These are phyloP conservation scores for Sipha maydis DNA, from an alignment of 2,888 invertebrate species.

Conservation along the genomic window DNA sequence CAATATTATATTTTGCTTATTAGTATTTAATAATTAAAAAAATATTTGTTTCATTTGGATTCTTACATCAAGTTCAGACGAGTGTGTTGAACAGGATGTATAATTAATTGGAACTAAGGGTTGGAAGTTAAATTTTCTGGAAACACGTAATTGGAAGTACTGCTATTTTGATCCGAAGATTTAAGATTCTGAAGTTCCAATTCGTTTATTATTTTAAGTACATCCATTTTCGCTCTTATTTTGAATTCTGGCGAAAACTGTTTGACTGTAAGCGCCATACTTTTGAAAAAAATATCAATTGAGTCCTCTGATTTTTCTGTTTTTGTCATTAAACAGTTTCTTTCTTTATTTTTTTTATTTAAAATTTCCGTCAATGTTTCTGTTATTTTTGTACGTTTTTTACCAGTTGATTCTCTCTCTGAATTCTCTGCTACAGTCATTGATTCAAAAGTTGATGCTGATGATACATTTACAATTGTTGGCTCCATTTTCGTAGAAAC, in stretches of 20 bases:
- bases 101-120: not conserved
- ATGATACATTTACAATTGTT: not conserved
- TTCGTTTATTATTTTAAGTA: constrained; percentile 10
- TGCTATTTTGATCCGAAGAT: not conserved
- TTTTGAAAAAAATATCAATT: not conserved
- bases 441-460: not conserved
- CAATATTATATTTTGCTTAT: too few species aligned
- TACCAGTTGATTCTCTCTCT: not conserved
- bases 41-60: not conserved
- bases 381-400: not conserved
- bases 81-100: not conserved
- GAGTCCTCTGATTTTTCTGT: not conserved
- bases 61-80: not conserved
- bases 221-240: constrained; percentile 3
- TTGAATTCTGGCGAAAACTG: not conserved
- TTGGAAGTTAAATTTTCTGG: not conserved
- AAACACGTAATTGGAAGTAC: constrained; percentile 1
- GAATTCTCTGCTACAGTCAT: not conserved
- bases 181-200: not conserved
- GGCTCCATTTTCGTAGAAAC: not conserved
- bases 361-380: not conserved
- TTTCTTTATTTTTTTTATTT: not conserved
- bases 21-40: not conserved
- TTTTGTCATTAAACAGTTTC: not conserved
- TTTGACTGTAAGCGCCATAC: not conserved